Percentiles rank a stretch among this genome's conserved stretches.
Conservation (phyloP, 2,113 vertebrate genomes). For the Pygoscelis antarcticus region DNA sequence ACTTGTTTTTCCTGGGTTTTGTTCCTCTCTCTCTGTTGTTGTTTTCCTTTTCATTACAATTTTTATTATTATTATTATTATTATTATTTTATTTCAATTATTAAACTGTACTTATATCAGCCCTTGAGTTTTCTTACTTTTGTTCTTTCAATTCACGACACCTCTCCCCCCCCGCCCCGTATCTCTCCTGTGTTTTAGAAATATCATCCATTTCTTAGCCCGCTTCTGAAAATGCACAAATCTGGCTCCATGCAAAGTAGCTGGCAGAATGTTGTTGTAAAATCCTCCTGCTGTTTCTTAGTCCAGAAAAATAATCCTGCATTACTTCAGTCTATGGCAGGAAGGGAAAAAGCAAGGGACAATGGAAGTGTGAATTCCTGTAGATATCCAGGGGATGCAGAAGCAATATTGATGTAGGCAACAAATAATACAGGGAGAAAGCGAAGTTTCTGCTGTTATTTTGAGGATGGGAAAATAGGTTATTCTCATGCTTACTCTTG, state of each 20-base stretch:
- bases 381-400: neutral
- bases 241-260: neutral
- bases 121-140: too few species aligned
- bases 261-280: neutral
- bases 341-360: neutral
- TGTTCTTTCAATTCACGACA: too few species aligned
- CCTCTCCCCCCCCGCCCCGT: too few species aligned
- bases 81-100: too few species aligned
- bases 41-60: too few species aligned
- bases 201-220: neutral
- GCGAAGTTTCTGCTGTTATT: neutral
- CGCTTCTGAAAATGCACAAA: neutral
- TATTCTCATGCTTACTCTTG: neutral
- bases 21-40: too few species aligned
- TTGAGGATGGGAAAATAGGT: neutral
- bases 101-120: too few species aligned
- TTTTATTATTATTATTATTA: too few species aligned
- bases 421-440: neutral
- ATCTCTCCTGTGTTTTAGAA: neutral
- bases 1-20: too few species aligned
- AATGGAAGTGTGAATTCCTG: neutral
- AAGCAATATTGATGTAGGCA: neutral
- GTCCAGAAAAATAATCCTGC: neutral
- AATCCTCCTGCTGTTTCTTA: neutral
- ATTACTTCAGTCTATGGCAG: neutral